Evolutionary conservation across 2,888 invertebrate genomes (phyloP), one percentile per base, ranked within the genome.

Genomic region (Melieria crassipennis): DNA sequence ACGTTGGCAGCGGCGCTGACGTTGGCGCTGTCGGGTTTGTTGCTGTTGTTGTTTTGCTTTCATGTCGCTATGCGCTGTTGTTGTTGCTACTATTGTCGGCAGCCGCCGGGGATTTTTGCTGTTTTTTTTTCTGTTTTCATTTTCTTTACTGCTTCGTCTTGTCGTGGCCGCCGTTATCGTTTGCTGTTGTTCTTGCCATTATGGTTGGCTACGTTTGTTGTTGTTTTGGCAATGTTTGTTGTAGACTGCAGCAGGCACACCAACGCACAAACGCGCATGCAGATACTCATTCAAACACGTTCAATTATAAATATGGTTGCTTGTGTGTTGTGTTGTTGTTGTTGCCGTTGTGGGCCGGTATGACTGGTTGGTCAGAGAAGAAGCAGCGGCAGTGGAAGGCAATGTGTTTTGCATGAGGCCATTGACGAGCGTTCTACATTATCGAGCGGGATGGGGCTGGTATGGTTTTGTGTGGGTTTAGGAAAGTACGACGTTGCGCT

Each of bases 251-350:
- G 30, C 30, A 30, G 30, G 30, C 30, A 30, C 30, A 30, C 30
- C 30, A 30, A 30, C 30, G 30, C 30, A 30, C 30, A 30, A 30
- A 30, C 30, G 30, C 30, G 30, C 30, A 30, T 30, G 30, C 30
- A 30, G 30, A 30, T 30, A 30, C 30, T 30, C 30, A 30, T 56
- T 66, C 57, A 30, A 66, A 57, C 65, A 66, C 56, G 65, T 64
- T 64, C 64, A 56, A 55, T 47, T 65, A 65, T 56, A 66, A n/a
- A 63, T 63, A 63, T 63, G 63, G 10, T 43, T 30, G 46, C 47
- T 42, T 50, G 5, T 57, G 7, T 56, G 13, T n/a, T 66, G 9
- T 47, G 50, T 65, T 57, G 60, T 47, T 64, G 62, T 57, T 57
- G 64, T 47, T 64, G 69, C n/a, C 48, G 10, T 43, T 58, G 61